Conservation (phyloP, 1,140 invertebrate species). For the Ceratina australensis region DNA sequence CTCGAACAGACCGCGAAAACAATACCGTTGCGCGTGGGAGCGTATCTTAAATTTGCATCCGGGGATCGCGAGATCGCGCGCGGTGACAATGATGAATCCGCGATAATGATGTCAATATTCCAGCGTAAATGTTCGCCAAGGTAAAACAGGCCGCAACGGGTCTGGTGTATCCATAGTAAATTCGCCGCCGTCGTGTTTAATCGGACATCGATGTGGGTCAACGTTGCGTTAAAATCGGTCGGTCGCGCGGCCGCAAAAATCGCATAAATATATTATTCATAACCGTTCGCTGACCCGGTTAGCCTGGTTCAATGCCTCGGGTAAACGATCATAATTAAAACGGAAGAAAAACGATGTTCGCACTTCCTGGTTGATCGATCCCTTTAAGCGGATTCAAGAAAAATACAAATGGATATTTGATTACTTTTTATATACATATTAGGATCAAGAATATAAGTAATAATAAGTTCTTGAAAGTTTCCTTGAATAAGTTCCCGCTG, state of each 20-base stretch:
- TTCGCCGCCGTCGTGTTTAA: conserved; percentile 33
- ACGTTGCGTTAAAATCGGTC: conserved; percentile 5
- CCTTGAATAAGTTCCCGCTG: no score
- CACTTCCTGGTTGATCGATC: no score
- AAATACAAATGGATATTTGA: no score
- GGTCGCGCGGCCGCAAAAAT: conserved; percentile 9
- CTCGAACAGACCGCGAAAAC: not conserved
- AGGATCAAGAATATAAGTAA: no score
- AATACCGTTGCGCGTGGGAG: not conserved
- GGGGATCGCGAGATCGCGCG: not conserved
- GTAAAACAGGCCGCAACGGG: not conserved
- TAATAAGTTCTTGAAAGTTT: no score
- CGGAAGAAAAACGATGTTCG: not conserved
- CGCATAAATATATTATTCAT: conserved; percentile 34
- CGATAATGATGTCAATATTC: conserved; percentile 31
- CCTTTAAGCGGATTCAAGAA: no score
- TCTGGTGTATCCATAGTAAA: conserved; percentile 26
- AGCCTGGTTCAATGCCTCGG: not conserved
- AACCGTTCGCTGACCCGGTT: conserved; percentile 7
- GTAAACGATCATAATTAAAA: conserved; percentile 1
- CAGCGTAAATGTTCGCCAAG: conserved; percentile 26
- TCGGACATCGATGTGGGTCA: conserved; percentile 38
- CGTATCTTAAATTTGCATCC: conserved; percentile 41
- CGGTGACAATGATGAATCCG: conserved; percentile 4
- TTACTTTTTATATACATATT: no score